Conservation (phyloP, 2,888 invertebrate species). For the Troides oblongomaculatus region DNA sequence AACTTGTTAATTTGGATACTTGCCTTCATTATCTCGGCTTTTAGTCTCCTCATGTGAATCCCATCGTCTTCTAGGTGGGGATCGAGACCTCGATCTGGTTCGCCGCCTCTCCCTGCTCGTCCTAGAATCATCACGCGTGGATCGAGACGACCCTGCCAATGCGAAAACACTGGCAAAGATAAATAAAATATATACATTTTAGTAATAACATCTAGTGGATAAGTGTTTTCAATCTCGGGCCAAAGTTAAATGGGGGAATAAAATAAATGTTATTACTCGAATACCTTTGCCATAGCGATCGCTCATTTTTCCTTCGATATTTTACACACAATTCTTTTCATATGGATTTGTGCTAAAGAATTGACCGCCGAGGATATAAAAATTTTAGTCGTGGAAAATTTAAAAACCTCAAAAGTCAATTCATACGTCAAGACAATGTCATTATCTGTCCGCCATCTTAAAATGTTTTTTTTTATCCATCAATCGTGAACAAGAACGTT, state of each 20-base stretch:
- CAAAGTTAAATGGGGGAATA: constrained; percentile 32
- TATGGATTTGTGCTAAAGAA: constrained; percentile 7
- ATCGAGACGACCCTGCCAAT: constrained; percentile 85
- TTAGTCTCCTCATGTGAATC: constrained; percentile 39
- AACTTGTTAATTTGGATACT: background rate
- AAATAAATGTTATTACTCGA: constrained; percentile 48
- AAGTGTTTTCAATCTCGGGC: constrained; percentile 27
- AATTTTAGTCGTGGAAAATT: background rate
- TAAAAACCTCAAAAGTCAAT: constrained; percentile 7
- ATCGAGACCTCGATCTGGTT: constrained; percentile 49
- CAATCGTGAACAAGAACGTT: background rate
- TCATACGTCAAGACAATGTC: constrained; percentile 8
- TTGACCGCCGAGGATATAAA: background rate
- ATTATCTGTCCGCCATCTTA: background rate
- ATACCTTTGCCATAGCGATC: constrained; percentile 65
- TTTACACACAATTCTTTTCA: background rate
- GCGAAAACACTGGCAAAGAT: constrained; percentile 88
- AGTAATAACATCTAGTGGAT: constrained; percentile 38
- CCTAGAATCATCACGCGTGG: constrained; percentile 79
- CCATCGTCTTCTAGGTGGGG: constrained; percentile 45
- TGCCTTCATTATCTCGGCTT: constrained; percentile 39
- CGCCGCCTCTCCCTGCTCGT: constrained; percentile 48
- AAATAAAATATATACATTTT: constrained; percentile 69
- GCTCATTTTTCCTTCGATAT: constrained; percentile 45
- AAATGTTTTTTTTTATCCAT: background rate